Percentiles rank a stretch among this genome's conserved stretches.
Conservation (phyloP, 92 coral and sea anemone species). For the Zoanthus sociatus region DNA sequence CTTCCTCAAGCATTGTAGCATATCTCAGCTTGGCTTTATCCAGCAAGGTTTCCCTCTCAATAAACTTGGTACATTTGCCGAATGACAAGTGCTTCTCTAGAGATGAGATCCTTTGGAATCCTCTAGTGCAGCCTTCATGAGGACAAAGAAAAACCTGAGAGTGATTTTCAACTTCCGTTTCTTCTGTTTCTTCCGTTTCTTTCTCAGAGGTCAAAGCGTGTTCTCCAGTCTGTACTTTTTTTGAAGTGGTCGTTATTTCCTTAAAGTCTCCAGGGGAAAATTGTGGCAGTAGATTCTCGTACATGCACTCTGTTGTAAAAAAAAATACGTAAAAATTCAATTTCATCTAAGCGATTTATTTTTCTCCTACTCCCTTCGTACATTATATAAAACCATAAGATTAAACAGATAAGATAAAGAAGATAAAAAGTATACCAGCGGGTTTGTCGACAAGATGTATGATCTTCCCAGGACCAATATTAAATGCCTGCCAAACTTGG, state of each 20-base stretch:
- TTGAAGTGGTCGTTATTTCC: background rate
- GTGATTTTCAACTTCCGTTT: slow-evolving; percentile 10
- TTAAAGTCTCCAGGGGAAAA: slow-evolving; percentile 20
- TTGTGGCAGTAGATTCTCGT: background rate
- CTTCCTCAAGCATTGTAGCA: slow-evolving; percentile 33
- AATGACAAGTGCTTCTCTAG: slow-evolving; percentile 36
- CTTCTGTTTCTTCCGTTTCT: background rate
- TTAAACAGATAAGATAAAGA: slow-evolving; percentile 4
- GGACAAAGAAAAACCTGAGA: slow-evolving; percentile 43
- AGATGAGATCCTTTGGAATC: slow-evolving; percentile 37
- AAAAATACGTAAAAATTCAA: background rate
- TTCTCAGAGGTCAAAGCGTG: background rate
- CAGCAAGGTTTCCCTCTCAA: slow-evolving; percentile 55
- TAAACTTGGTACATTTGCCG: slow-evolving; percentile 33
- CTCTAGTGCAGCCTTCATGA: slow-evolving; percentile 50
- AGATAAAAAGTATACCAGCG: background rate
- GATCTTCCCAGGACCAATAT: slow-evolving; percentile 39
- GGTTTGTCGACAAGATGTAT: slow-evolving; percentile 22
- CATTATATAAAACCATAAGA: slow-evolving; percentile 7
- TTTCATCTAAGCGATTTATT: too few species aligned
- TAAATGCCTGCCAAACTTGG: slow-evolving; percentile 28
- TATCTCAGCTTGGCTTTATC: slow-evolving; percentile 49
- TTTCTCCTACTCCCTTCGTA: background rate
- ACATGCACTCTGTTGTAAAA: background rate
- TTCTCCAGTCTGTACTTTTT: background rate